Conservation (phyloP, 2,113 vertebrate species). For the Dasyornis broadbenti region DNA sequence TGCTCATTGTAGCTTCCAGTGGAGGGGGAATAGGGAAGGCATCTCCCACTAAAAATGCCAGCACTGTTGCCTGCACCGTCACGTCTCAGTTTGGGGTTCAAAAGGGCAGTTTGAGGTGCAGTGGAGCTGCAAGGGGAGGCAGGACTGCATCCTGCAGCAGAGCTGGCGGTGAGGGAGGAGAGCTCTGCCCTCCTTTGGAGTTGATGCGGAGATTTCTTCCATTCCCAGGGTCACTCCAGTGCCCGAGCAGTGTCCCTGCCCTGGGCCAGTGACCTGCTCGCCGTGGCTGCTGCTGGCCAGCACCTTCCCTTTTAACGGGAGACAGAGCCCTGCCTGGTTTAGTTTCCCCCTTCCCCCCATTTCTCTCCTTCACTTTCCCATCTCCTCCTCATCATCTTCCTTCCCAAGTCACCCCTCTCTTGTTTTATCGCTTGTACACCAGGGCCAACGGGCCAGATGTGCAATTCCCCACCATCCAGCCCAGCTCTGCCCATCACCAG, state of each 20-base stretch:
- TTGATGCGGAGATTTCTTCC: neutral
- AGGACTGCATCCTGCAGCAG: neutral
- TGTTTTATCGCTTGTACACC: neutral
- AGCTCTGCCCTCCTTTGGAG: neutral
- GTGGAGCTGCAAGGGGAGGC: neutral
- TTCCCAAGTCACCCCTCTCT: neutral
- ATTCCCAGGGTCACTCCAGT: neutral
- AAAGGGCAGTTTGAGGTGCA: neutral
- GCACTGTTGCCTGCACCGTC: neutral
- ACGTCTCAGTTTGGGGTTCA: neutral
- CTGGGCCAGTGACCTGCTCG: no score
- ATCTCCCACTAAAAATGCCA: neutral
- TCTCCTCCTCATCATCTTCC: neutral
- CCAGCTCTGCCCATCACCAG: neutral
- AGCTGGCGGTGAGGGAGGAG: neutral
- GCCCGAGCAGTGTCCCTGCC: neutral
- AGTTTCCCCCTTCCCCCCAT: neutral
- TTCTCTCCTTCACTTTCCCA: neutral
- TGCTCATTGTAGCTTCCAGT: neutral
- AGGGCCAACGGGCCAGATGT: neutral
- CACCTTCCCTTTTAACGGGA: neutral
- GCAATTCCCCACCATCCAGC: neutral
- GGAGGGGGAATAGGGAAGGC: neutral
- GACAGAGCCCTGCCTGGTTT: neutral
- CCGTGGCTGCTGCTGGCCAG: neutral